Conservation (phyloP, 2,113 vertebrate genomes). For the Hyperopisus bebe region DNA sequence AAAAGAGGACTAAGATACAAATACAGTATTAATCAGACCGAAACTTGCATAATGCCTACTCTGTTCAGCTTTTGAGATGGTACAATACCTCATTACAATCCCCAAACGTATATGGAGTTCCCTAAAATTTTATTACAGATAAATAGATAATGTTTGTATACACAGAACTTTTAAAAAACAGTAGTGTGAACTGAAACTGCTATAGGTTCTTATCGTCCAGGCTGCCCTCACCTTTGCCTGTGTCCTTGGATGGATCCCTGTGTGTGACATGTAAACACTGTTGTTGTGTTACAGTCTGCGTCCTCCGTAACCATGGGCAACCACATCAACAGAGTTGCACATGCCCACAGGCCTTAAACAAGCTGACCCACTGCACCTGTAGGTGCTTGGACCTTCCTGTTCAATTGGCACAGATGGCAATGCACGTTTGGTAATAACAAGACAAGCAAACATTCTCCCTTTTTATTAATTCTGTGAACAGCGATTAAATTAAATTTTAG, state of each 20-base stretch:
- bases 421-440: background rate
- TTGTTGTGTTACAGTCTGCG: background rate
- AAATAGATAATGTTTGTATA: background rate
- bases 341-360: background rate
- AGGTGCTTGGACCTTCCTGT: background rate
- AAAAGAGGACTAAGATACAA: background rate
- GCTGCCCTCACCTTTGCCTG: background rate
- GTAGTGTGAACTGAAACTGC: background rate
- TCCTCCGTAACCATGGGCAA: conserved; percentile 3
- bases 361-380: background rate
- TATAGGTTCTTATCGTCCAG: background rate
- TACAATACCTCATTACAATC: background rate
- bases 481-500: background rate
- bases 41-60: background rate
- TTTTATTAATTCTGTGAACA: background rate
- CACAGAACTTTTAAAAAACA: background rate
- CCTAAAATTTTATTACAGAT: background rate
- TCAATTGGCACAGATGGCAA: background rate
- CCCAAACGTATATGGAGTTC: background rate
- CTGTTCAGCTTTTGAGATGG: background rate
- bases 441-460: background rate
- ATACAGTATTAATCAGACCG: background rate
- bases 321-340: conserved; percentile 6
- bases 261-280: background rate
- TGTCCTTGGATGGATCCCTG: background rate